These are phyloP conservation scores for Ricordea florida DNA, from an alignment of 92 coral and sea anemone species.

Conservation along the genomic window DNA sequence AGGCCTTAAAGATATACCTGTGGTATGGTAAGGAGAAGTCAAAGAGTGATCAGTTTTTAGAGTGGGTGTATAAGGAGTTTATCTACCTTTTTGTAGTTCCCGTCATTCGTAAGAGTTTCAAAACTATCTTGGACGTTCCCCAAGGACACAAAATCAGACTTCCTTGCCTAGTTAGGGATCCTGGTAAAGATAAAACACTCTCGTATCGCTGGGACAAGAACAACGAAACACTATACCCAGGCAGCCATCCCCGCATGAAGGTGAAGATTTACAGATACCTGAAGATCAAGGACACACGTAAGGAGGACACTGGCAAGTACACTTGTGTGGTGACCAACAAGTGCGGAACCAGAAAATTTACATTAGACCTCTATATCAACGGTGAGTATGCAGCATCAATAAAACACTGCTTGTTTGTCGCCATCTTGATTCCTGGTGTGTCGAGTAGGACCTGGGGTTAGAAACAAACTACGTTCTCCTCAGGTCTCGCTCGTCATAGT, in stretches of 20 bases:
- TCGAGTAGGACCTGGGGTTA: too few species aligned
- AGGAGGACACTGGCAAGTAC: conserved; percentile 76
- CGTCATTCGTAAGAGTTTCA: not conserved
- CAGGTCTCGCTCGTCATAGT: too few species aligned
- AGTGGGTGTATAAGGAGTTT: too few species aligned
- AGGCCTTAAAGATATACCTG: too few species aligned
- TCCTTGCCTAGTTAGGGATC: conserved; percentile 24
- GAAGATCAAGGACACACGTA: conserved; percentile 48
- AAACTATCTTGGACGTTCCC: not conserved
- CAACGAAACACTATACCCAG: conserved; percentile 39
- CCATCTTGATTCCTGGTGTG: too few species aligned
- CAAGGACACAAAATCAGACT: conserved; percentile 29
- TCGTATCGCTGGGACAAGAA: conserved; percentile 65
- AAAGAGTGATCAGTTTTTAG: too few species aligned
- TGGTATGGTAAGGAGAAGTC: too few species aligned
- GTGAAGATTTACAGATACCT: conserved; percentile 58
- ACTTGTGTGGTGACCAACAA: conserved; percentile 66
- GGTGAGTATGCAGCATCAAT: conserved; percentile 32
- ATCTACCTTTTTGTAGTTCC: conserved; percentile 7
- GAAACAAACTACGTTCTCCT: too few species aligned
- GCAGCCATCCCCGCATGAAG: conserved; percentile 44
- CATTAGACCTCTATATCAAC: conserved; percentile 42
- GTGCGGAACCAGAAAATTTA: conserved; percentile 47
- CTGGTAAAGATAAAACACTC: not conserved
- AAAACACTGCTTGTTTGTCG: too few species aligned